These are phyloP conservation scores for Aphis craccivora DNA, from an alignment of 1,140 invertebrate species.

Conservation along the genomic window DNA sequence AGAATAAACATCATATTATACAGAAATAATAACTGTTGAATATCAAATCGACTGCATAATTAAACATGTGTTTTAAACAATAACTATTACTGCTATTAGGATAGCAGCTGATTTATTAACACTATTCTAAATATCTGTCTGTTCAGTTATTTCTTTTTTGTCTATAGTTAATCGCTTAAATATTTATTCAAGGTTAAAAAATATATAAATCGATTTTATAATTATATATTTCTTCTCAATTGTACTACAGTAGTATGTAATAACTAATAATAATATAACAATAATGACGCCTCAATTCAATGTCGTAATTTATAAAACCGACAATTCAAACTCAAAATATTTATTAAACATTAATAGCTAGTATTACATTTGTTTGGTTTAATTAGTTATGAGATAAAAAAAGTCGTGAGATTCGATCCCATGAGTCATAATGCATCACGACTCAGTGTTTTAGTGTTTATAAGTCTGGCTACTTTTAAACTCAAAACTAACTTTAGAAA, in stretches of 20 bases:
- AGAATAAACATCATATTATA: background rate
- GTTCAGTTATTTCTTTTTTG: background rate
- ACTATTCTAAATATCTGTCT: background rate
- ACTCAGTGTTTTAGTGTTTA: too few species aligned
- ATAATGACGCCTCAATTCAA: background rate
- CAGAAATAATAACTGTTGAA: background rate
- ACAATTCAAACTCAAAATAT: background rate
- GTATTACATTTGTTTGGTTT: background rate
- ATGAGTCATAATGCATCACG: background rate
- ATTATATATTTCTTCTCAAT: background rate
- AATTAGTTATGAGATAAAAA: background rate
- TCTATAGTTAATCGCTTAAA: background rate
- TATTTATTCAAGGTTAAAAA: background rate
- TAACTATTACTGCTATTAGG: background rate
- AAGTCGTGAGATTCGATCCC: background rate
- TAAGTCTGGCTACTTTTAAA: too few species aligned
- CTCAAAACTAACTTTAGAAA: too few species aligned
- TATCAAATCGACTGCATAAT: background rate
- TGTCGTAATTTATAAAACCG: background rate
- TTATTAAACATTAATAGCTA: background rate
- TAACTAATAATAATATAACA: background rate
- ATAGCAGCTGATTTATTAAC: background rate
- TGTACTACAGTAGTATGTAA: background rate
- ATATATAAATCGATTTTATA: background rate
- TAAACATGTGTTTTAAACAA: background rate